These are phyloP conservation scores for Hoplodrina ambigua DNA, from an alignment of 2,888 invertebrate species.

Conservation along the genomic window DNA sequence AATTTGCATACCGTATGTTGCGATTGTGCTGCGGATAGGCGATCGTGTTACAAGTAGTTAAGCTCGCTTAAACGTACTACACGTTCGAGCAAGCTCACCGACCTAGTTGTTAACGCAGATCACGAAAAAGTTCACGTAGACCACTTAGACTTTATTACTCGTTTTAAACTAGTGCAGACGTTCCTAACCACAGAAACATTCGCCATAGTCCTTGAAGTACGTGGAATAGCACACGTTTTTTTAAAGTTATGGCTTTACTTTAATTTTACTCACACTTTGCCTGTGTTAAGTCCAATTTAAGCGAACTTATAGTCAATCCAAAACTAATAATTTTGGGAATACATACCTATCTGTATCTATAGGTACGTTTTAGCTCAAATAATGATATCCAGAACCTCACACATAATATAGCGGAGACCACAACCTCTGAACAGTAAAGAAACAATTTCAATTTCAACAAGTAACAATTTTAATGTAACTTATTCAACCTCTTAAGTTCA, in stretches of 20 bases:
- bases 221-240: background rate
- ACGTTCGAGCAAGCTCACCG: background rate
- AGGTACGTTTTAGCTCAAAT: background rate
- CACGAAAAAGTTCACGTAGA: slow-evolving; percentile 5
- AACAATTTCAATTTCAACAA: slow-evolving; percentile 18
- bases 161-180: slow-evolving; percentile 2
- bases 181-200: background rate
- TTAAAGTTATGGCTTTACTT: background rate
- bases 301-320: background rate
- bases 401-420: background rate
- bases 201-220: background rate
- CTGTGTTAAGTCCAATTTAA: background rate
- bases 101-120: slow-evolving; percentile 1
- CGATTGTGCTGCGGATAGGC: slow-evolving; percentile 10
- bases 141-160: slow-evolving; percentile 1
- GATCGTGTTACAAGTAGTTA: slow-evolving; percentile 1
- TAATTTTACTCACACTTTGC: slow-evolving; percentile 1
- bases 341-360: background rate
- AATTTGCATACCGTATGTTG: slow-evolving; percentile 35
- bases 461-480: slow-evolving; percentile 4
- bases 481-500: slow-evolving; percentile 1
- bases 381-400: background rate
- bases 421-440: slow-evolving; percentile 1
- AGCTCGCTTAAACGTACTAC: background rate
- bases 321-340: background rate